Percentiles rank a stretch among this genome's conserved stretches.
These are phyloP conservation scores for Thalassarche chlororhynchos DNA, from an alignment of 2,113 vertebrate genomes.

Conservation along the genomic window DNA sequence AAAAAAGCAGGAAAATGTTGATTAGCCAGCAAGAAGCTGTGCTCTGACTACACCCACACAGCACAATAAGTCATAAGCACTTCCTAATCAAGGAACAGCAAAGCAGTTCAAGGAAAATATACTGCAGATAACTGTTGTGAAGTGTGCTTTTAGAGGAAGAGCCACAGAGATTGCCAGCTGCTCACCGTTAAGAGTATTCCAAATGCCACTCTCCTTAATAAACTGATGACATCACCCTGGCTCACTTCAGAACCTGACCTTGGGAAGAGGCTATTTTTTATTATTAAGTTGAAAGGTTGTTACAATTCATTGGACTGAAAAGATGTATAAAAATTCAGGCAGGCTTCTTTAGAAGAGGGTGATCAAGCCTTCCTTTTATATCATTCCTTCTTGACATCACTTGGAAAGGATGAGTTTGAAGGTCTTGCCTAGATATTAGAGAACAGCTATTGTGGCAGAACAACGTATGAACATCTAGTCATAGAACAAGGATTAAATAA, in stretches of 20 bases:
- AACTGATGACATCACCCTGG: not conserved
- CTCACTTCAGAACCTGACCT: not conserved
- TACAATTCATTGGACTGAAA: not conserved
- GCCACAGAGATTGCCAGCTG: not conserved
- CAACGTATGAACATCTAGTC: not conserved
- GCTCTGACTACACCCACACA: not conserved
- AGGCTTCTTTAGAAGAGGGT: not conserved
- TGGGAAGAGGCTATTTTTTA: not conserved
- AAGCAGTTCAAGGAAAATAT: not conserved
- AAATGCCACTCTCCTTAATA: not conserved
- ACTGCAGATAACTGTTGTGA: not conserved
- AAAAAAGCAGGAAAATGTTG: not conserved
- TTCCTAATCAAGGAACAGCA: not conserved
- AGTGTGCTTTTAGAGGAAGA: not conserved
- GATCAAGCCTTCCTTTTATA: not conserved
- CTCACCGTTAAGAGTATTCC: not conserved
- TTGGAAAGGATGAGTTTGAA: not conserved
- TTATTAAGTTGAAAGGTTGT: not conserved
- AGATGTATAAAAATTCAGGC: not conserved
- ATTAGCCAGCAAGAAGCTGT: not conserved
- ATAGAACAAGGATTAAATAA: not conserved
- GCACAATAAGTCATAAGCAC: not conserved
- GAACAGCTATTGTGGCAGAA: not conserved
- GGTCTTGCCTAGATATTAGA: not conserved
- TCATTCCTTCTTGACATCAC: not conserved